Evolutionary conservation across 2,113 vertebrate genomes (phyloP).

Genomic region (Ailuropoda melanoleuca): DNA sequence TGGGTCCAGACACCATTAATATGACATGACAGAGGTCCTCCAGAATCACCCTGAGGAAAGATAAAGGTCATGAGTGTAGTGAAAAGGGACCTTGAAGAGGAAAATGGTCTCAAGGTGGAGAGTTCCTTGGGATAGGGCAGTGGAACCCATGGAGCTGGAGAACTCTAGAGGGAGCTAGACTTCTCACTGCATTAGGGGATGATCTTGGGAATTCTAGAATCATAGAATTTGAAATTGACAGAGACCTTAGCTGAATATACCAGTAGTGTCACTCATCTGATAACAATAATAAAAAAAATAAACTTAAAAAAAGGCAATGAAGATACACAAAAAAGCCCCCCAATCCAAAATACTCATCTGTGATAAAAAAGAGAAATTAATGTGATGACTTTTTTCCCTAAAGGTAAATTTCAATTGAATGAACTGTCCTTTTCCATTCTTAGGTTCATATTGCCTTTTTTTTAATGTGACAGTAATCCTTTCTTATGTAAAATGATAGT

Average conservation of each 20-base stretch:
- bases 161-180: no score
- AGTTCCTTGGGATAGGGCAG: not conserved
- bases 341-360: not conserved
- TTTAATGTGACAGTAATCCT: not conserved
- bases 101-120: not conserved
- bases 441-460: not conserved
- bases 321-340: no score
- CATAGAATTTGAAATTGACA: not conserved
- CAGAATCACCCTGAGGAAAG: conserved; percentile 67
- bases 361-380: not conserved
- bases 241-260: not conserved
- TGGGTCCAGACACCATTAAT: conserved; percentile 48
- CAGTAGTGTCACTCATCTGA: not conserved
- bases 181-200: not conserved
- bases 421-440: not conserved
- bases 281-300: not conserved
- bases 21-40: conserved; percentile 63
- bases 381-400: not conserved
- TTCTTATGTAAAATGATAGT: not conserved
- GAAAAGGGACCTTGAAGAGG: not conserved
- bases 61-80: not conserved
- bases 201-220: not conserved
- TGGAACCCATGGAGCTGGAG: not conserved
- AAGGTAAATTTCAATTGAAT: not conserved
- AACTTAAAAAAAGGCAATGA: not conserved